These are phyloP conservation scores for Ceriagrion tenellum DNA, from an alignment of 2,888 invertebrate genomes.

Conservation along the genomic window DNA sequence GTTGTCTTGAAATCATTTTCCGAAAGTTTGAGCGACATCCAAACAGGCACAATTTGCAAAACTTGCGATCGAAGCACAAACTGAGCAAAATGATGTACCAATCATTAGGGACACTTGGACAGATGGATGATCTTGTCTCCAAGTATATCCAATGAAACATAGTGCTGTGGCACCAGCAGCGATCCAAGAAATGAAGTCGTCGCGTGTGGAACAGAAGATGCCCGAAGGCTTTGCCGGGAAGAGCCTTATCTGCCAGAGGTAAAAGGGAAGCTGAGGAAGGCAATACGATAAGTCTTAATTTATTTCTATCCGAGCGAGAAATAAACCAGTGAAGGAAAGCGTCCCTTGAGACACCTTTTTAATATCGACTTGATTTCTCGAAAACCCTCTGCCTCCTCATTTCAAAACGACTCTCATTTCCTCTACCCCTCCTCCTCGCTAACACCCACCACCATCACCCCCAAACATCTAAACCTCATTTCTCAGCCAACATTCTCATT, in stretches of 20 bases:
- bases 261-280: not conserved
- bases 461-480: not conserved
- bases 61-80: no score
- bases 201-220: not conserved
- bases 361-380: slow-evolving; percentile 44
- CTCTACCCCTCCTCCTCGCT: not conserved
- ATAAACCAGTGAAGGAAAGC: slow-evolving; percentile 48
- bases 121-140: no score
- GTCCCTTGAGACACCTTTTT: slow-evolving; percentile 47
- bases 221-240: not conserved
- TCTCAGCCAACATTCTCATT: slow-evolving; percentile 40
- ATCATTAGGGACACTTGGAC: no score
- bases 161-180: no score
- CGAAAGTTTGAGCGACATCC: no score
- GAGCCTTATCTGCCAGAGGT: not conserved
- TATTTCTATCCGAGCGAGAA: slow-evolving; percentile 13
- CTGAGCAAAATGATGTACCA: no score
- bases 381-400: slow-evolving; percentile 41
- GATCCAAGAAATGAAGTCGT: not conserved
- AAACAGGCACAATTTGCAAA: no score
- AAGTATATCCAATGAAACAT: no score
- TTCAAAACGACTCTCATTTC: slow-evolving; percentile 58
- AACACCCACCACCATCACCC: not conserved
- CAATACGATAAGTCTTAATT: not conserved
- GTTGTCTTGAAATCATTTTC: no score